Conservation (phyloP, 2,113 vertebrate genomes). For the Propithecus coquereli region DNA sequence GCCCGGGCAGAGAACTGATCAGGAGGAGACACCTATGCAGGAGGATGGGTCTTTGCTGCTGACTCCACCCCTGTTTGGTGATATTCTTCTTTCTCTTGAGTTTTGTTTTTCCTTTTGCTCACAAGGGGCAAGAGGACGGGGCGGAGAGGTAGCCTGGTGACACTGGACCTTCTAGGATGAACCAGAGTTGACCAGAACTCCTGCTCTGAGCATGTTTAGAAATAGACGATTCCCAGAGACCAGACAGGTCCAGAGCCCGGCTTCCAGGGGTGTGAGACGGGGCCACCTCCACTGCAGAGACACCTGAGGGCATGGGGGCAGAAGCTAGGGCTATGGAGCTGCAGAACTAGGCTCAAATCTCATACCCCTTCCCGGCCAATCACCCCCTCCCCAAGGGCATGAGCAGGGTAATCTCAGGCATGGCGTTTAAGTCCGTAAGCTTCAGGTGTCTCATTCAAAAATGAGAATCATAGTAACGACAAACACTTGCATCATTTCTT, state of each 20-base stretch:
- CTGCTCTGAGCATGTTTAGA: not conserved
- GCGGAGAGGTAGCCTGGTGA: not conserved
- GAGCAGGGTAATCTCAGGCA: not conserved
- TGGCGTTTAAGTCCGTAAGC: not conserved
- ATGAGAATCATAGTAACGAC: not conserved
- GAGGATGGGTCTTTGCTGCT: accelerated
- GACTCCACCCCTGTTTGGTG: not conserved
- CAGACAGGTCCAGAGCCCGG: accelerated
- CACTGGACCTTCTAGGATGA: accelerated
- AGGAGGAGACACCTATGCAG: accelerated
- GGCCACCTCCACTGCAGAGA: no score
- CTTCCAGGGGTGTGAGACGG: accelerated
- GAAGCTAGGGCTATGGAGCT: not conserved
- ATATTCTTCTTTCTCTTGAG: not conserved
- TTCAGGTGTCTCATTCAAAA: not conserved
- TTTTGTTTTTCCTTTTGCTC: not conserved
- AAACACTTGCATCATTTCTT: not conserved
- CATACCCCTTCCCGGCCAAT: accelerated
- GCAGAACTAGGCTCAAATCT: not conserved
- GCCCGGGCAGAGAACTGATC: no score
- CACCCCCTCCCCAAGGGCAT: accelerated
- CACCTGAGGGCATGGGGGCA: accelerated
- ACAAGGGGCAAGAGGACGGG: not conserved
- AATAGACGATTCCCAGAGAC: no score
- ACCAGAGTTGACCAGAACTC: not conserved